Conservation (phyloP, 2,888 invertebrate genomes). For the Graphium colonna region DNA sequence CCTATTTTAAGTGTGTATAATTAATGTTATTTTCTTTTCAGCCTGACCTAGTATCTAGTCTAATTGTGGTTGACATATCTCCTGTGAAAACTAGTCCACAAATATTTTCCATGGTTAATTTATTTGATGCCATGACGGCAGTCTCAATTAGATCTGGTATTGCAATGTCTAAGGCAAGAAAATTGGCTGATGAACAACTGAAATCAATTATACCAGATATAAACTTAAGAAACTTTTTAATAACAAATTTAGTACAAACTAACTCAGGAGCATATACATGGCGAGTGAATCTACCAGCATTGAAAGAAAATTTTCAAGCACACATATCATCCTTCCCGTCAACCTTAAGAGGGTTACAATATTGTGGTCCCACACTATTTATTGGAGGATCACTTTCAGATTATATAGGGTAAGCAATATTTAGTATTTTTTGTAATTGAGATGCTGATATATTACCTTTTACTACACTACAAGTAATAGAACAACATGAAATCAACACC, state of each 20-base stretch:
- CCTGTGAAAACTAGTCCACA: slow-evolving; percentile 83
- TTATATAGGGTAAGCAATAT: slow-evolving; percentile 83
- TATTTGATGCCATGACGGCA: slow-evolving; percentile 84
- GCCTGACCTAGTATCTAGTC: slow-evolving; percentile 82
- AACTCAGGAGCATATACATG: slow-evolving; percentile 84
- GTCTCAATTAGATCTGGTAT: slow-evolving; percentile 81
- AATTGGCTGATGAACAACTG: slow-evolving; percentile 82
- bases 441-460: too few relatives aligned
- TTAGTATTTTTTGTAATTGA: not conserved
- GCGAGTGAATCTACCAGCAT: slow-evolving; percentile 88
- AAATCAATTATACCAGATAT: slow-evolving; percentile 77
- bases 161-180: slow-evolving; percentile 85
- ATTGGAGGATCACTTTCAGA: slow-evolving; percentile 91
- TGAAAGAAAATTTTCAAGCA: slow-evolving; percentile 83
- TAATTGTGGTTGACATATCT: slow-evolving; percentile 86
- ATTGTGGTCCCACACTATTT: slow-evolving; percentile 88
- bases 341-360: slow-evolving; percentile 68
- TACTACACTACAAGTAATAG: too few relatives aligned
- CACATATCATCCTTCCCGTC: slow-evolving; percentile 84
- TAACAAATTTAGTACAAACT: slow-evolving; percentile 90
- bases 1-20: too few relatives aligned
- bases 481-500: too few relatives aligned
- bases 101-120: slow-evolving; percentile 80
- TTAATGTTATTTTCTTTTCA: too few relatives aligned
- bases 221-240: slow-evolving; percentile 86